phyloP scores from a whole-genome alignment of 2,888 invertebrate genomes.

The Melieria omissa region DNA sequence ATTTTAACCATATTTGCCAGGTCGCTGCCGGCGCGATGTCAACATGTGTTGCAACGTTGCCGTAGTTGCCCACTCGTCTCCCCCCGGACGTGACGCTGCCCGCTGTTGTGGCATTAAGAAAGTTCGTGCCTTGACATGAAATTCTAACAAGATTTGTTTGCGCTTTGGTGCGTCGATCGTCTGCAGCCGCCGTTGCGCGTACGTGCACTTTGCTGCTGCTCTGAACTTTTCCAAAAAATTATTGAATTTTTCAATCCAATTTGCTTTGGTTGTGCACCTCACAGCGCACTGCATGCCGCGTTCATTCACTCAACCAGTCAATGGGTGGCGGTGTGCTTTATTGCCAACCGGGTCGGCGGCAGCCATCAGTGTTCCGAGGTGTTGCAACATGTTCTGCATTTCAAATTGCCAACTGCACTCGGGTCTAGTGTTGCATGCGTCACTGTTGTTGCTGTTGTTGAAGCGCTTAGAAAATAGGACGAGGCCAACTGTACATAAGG shows the following conservation, averaged over 20 bases:
- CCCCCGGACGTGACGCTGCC: neutral
- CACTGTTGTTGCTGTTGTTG: constrained; percentile 16
- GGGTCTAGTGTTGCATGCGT: neutral
- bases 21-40: too few species aligned
- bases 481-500: constrained; percentile 28
- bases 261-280: too few species aligned
- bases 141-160: constrained; percentile 3
- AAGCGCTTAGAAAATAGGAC: constrained; percentile 30
- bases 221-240: too few species aligned
- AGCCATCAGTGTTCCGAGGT: neutral
- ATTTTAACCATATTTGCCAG: too few species aligned
- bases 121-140: constrained; percentile 26
- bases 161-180: too few species aligned
- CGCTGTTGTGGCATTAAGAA: neutral
- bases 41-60: neutral
- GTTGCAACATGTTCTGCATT: neutral
- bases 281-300: too few species aligned
- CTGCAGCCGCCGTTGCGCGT: too few species aligned
- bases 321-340: too few species aligned
- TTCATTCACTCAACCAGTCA: too few species aligned
- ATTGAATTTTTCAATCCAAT: too few species aligned
- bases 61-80: neutral
- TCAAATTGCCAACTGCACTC: neutral
- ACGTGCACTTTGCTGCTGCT: too few species aligned
- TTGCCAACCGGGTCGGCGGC: too few species aligned